Base-by-base conservation (phyloP, 2,888 invertebrate species). In the Athrips mouffetella region DNA sequence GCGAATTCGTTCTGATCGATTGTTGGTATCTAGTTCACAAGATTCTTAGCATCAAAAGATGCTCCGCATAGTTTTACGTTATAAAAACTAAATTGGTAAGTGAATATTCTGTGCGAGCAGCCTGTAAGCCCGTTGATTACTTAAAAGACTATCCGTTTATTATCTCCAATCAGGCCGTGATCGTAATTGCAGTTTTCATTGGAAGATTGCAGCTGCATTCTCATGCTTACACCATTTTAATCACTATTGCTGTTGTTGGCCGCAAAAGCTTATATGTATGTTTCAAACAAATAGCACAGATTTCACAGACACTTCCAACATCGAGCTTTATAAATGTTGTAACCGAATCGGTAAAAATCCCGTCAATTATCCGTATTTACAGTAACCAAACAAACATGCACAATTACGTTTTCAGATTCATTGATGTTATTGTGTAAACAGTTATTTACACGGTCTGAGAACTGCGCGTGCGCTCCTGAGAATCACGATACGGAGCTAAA, bases 91-190 rank as follows among this genome's bases (percentile, higher is more conserved):
- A 41, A 33, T 37, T 42, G 23, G 42, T 49, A 53, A 55, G 60
- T 62, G 55, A 57, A 62, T 57, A 59, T 58, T 48, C 56, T 45
- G 25, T 47, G 37, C 35, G 30, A 40, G 41, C 41, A 54, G 50
- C 54, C 47, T 52, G 58, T 49, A 52, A 58, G 54, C 39, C 57
- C 52, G 54, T 60, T 57, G 57, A 62, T 60, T 59, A 66, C 59
- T 58, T 57, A 57, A 58, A 27, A 57, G 55, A 53, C 52, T 52
- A 56, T 61, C 59, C 54, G 52, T 56, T 59, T 57, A 66, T 69
- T 69, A 65, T 59, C 60, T 64, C 55, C 64, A 63, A 64, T 65
- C 65, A 57, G 60, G 59, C 52, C 62, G 61, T 62, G 44, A n/a
- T 29, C 29, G 53, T 60, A 60, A 60, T 62, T 60, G 57, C 53